Base-by-base conservation (phyloP, 2,888 invertebrate species). In the Mylabris sibirica region DNA sequence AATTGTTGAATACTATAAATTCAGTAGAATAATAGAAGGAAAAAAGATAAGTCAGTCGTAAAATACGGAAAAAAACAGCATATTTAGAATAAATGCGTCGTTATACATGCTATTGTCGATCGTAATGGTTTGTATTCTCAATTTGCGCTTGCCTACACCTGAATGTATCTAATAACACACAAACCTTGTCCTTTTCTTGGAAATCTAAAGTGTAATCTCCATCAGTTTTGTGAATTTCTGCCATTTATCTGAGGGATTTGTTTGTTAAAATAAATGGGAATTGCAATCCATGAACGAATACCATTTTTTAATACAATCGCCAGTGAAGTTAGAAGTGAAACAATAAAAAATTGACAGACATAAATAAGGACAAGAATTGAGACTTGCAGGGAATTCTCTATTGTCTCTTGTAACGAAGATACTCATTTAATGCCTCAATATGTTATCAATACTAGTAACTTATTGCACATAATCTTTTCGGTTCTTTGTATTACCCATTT, bases 1-100 rank as follows among this genome's bases (percentile, higher is more conserved):
- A 44, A 44, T 17, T 44, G 44, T 44, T 44, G 44, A n/a, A 41
- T 41, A n/a, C n/a, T n/a, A n/a, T 41, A 14, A 44, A 44, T 44
- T 17, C 6, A 17, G 8, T 5, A 44, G 44, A 44, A 44, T 41
- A 14, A 30, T 6, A 38, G 38, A 14, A 41, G 41, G 41, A 14
- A 41, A n/a, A n/a, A 14, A 41, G 17, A 44, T 17, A 44, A 44
- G 4, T 44, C 8, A 17, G 44, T 5, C 17, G 44, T 44, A 17
- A 44, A 44, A 44, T 44, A 6, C n/a, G 12, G 8, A 17, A 17
- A 44, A 17, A 44, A n/a, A 5, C 6, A 17, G 8, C 17, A 44
- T 17, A 44, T 44, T 44, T 44, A 17, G 8, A 17, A 5, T 44
- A 44, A 44, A 44, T 44, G 44, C 17, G n/a, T 44, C 44, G 12